Base-by-base conservation (phyloP, 30 jellyfish, hydroid and myxozoan genomes). In the Aurelia aurita region DNA sequence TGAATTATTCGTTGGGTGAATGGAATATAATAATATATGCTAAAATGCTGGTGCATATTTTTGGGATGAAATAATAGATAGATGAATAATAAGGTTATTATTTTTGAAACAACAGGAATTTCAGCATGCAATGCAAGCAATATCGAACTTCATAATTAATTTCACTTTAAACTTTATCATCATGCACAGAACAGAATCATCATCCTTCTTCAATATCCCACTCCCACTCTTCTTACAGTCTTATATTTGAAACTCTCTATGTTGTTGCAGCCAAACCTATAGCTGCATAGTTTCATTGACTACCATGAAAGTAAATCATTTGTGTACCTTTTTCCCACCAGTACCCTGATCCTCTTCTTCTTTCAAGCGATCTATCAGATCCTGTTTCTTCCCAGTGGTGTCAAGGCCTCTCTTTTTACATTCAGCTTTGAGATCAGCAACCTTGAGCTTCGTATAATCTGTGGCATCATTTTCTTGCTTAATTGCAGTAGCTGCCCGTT, bases 381-480 rank as follows among this genome's bases (percentile, higher is more conserved):
- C 95, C 11, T 84, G 77, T 62, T 92, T 92, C 78, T 49, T 85
- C 5, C 98, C 98, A 18, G 88, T 63, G 34, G 72, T 77, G 18
- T 72, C 91, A 21, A 92, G 88, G 59, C 89, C 85, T 55, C 89
- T 69, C 46, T 67, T 73, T 34, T 53, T 11, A 79, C 98, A 92
- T 62, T 85, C 90, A 15, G 82, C 95, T 64, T 80, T 79, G 23
- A 92, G 93, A 26, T 86, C 89, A 1, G 89, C 89, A 25, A 92
- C 98, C 28, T 77, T 86, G 39, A 85, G 65, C 74, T 85, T 87
- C 28, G 96, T 53, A 39, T 68, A 92, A 61, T 85, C 96, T 66
- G 96, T 28, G 11, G 78, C 89, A 11, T 77, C 63, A 8, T n/a
- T 25, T 18, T 44, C 73, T 11, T 79, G 44, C 20, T 74, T 66